Conservation (phyloP, 2,113 vertebrate species). For the Nothocercus julius region DNA sequence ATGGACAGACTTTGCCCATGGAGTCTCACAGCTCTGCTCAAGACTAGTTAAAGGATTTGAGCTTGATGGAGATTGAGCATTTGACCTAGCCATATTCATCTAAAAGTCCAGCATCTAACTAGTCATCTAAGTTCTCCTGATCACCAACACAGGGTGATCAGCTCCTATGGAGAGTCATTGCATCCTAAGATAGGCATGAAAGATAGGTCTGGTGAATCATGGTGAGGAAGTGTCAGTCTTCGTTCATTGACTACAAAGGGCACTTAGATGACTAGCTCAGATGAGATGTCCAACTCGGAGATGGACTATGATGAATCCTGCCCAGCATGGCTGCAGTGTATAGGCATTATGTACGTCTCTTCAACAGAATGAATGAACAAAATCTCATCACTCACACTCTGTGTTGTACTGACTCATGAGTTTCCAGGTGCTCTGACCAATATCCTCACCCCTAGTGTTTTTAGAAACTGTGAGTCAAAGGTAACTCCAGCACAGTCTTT, state of each 20-base stretch:
- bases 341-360: background rate
- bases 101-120: background rate
- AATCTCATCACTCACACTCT: background rate
- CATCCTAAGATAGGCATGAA: background rate
- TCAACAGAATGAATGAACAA: rapidly evolving
- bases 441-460: background rate
- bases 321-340: rapidly evolving
- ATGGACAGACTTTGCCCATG: rapidly evolving
- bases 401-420: background rate
- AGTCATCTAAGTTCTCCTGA: background rate
- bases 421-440: background rate
- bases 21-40: too few species aligned
- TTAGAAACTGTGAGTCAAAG: background rate
- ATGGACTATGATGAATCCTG: background rate
- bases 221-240: background rate
- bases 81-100: background rate
- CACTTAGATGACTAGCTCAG: background rate
- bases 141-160: background rate
- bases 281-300: background rate
- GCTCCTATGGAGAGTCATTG: background rate
- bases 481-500: background rate
- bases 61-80: background rate
- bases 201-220: background rate
- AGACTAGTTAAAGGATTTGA: background rate
- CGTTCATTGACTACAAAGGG: background rate